These are phyloP conservation scores for Gisinianus flammeolus DNA, from an alignment of 2,888 invertebrate genomes.

Conservation along the genomic window DNA sequence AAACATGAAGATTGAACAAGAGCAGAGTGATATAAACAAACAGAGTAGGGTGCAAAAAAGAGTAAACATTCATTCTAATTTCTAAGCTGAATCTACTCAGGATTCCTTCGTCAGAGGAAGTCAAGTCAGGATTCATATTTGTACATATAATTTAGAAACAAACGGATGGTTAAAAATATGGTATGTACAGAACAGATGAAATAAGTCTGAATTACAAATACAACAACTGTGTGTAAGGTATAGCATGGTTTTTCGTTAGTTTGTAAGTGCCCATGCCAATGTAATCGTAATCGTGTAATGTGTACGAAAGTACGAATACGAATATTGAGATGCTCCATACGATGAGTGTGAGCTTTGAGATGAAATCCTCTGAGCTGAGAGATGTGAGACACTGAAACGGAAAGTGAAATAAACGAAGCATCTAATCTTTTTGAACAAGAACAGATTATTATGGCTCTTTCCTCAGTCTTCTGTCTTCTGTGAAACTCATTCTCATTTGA, in stretches of 20 bases:
- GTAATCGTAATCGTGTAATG: neutral
- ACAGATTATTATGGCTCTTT: neutral
- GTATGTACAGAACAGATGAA: neutral
- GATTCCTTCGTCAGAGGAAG: too few relatives aligned
- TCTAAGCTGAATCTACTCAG: too few relatives aligned
- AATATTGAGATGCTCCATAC: neutral
- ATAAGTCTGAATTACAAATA: neutral
- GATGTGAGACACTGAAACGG: neutral
- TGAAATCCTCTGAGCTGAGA: neutral
- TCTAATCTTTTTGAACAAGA: conserved; percentile 8
- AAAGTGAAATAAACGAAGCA: conserved; percentile 5
- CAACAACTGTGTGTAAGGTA: neutral
- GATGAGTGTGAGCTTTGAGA: neutral
- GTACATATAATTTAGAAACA: neutral
- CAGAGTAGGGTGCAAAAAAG: neutral
- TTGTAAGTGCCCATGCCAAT: neutral
- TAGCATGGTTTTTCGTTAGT: neutral
- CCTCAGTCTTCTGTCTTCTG: too few relatives aligned
- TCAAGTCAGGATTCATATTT: neutral
- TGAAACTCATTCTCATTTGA: too few relatives aligned
- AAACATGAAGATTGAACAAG: neutral
- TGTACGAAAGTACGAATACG: neutral
- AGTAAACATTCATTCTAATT: too few relatives aligned
- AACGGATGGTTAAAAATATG: neutral
- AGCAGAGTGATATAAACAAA: neutral